Evolutionary conservation across 1,140 invertebrate genomes (phyloP), one percentile per base, ranked within the genome.

Genomic region (Epicauta chinensis): DNA sequence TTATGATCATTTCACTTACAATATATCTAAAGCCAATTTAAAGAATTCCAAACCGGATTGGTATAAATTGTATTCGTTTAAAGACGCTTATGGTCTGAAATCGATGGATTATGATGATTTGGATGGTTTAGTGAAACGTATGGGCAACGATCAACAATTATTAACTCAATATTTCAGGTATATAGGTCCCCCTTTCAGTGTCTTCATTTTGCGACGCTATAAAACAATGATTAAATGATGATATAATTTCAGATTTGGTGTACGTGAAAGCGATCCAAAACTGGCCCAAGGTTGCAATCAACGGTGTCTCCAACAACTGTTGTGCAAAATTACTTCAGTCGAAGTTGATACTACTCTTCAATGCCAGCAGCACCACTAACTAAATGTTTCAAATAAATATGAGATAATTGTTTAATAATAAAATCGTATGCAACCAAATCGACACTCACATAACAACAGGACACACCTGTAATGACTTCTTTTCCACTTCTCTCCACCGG

Each of bases 51-150:
- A 40, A 30, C 59, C 59, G 4, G 31, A 55, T 9, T 60, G 59
- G 59, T 60, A 41, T 31, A 60, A 60, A 48, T 38, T 60, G 17
- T 60, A 60, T 40, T 57, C 55, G 2, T 58, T 60, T 23, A 58
- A 55, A 42, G 32, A 51, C 1, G 59, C 55, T 13, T 60, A 58
- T 12, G 37, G 35, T 16, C 58, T 86, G 0, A 50, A 65, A 13
- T 70, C 78, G 30, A 65, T 78, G 0, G 71, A 70, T 10, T 68
- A 75, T 0, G 54, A 63, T 0, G 69, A 73, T 29, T 65, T 81
- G 34, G 66, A 76, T 23, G 50, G 65, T 16, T 61, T 79, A 44
- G 62, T 39, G 2, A 15, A 30, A 29, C 3, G 36, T 6, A 49
- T 49, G 46, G 11, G 17, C 2, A 16, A 30, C n/a, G 39, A 49